Conservation (phyloP, 2,888 invertebrate genomes). For the Eupithecia abbreviata region DNA sequence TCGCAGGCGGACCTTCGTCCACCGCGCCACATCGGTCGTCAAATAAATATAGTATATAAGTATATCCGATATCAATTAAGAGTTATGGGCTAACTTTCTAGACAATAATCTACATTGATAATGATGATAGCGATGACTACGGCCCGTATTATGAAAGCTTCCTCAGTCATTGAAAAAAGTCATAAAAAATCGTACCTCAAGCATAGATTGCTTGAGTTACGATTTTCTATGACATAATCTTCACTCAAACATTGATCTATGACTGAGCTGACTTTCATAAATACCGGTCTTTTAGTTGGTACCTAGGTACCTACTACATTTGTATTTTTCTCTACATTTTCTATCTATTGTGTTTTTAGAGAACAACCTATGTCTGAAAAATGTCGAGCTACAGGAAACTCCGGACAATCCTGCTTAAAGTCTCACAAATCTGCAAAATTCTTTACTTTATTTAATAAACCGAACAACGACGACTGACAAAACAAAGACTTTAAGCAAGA, state of each 20-base stretch:
- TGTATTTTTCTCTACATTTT: neutral
- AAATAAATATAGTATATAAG: no score
- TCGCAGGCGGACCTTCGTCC: no score
- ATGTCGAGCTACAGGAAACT: neutral
- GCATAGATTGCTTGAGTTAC: no score
- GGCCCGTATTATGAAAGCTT: no score
- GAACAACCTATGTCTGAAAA: neutral
- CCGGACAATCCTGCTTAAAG: conserved; percentile 66
- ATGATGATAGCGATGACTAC: neutral
- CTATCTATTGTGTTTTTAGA: neutral
- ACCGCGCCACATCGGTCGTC: no score
- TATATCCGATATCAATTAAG: neutral
- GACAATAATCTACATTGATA: neutral
- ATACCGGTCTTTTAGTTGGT: no score
- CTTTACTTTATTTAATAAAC: conserved; percentile 59
- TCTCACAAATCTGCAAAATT: conserved; percentile 79
- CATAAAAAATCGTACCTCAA: no score
- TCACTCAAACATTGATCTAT: no score
- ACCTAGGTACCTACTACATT: no score
- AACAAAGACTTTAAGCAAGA: conserved; percentile 79
- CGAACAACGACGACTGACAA: conserved; percentile 10
- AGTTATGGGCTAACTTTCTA: neutral
- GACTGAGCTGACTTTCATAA: no score
- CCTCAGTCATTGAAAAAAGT: no score
- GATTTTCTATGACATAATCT: no score